These are phyloP conservation scores for Pipistrellus pipistrellus DNA, from an alignment of 2,797 vertebrate species.

Conservation along the genomic window DNA sequence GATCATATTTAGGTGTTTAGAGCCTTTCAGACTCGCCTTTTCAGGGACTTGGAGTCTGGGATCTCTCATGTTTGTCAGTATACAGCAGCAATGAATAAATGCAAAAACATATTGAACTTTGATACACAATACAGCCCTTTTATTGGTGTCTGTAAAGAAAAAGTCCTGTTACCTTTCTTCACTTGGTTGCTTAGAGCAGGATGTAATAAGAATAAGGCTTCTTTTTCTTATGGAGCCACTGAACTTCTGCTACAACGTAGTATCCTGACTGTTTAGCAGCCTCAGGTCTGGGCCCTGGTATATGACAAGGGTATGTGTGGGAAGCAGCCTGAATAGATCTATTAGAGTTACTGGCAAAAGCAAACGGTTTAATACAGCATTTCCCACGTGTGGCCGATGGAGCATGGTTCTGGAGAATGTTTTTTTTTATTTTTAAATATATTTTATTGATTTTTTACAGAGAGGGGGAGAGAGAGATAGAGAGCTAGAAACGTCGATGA, in stretches of 20 bases:
- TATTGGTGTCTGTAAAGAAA: background rate
- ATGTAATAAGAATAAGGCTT: conserved; percentile 27
- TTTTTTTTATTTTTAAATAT: too few relatives aligned
- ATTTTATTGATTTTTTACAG: too few relatives aligned
- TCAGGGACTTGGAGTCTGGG: conserved; percentile 20
- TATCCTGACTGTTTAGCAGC: background rate
- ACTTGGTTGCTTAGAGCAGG: conserved; percentile 39
- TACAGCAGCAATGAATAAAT: background rate
- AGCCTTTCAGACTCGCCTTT: conserved; percentile 14
- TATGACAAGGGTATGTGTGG: background rate
- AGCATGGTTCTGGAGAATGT: background rate
- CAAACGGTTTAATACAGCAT: background rate
- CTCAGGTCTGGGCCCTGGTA: background rate
- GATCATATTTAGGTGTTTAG: conserved; percentile 4
- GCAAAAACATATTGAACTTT: conserved; percentile 32
- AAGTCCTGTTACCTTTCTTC: conserved; percentile 33
- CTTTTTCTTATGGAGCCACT: background rate
- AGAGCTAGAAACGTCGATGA: too few relatives aligned
- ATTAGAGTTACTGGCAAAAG: conserved; percentile 48
- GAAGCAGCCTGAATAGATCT: conserved; percentile 33
- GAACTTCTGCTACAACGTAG: conserved; percentile 9
- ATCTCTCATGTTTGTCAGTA: conserved; percentile 54
- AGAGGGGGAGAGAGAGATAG: too few relatives aligned
- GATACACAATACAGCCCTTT: background rate
- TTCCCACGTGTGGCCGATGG: background rate